Evolutionary conservation across 2,888 invertebrate species (phyloP).

Genomic region (Nebria salina): DNA sequence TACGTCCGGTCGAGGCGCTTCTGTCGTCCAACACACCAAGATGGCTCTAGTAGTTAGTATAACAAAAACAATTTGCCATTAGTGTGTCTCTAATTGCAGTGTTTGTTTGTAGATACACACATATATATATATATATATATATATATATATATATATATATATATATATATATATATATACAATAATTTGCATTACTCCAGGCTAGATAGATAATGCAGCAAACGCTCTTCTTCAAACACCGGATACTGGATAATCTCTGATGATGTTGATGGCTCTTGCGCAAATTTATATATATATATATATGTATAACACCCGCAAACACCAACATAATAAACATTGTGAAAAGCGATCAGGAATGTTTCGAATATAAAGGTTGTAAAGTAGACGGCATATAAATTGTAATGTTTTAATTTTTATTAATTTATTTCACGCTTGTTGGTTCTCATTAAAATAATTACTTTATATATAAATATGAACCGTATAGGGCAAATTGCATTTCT

Average conservation of each 20-base stretch:
- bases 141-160: neutral
- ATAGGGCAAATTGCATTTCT: neutral
- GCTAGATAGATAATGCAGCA: neutral
- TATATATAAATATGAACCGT: neutral
- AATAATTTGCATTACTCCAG: neutral
- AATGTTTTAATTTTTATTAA: too few relatives aligned
- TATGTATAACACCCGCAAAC: neutral
- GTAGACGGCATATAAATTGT: too few relatives aligned
- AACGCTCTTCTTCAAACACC: neutral
- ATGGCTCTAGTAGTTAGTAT: neutral
- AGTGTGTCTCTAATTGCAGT: neutral
- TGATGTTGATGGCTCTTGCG: neutral
- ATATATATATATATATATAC: neutral
- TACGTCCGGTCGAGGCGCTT: neutral
- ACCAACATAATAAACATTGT: too few relatives aligned
- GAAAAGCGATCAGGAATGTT: too few relatives aligned
- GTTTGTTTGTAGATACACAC: neutral
- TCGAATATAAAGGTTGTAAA: too few relatives aligned
- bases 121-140: neutral
- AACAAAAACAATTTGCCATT: neutral
- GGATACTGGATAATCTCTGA: neutral
- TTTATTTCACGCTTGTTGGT: slow-evolving; percentile 39
- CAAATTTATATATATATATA: neutral
- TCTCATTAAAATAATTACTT: slow-evolving; percentile 38
- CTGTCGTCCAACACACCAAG: neutral